phyloP scores from a whole-genome alignment of 2,888 invertebrate species.

The Lasioglossum figueresi region DNA sequence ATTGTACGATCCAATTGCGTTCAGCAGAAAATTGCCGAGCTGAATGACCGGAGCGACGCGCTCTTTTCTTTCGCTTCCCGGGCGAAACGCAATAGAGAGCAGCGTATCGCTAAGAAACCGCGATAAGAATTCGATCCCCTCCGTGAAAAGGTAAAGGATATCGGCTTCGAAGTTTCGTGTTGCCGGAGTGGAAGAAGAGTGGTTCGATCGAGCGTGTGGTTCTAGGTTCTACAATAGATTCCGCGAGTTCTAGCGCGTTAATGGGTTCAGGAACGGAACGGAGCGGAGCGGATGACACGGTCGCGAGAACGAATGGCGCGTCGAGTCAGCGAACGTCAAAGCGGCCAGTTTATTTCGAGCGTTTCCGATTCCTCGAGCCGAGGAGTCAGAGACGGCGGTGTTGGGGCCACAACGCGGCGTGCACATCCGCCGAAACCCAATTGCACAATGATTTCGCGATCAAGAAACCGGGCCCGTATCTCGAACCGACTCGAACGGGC shows the following conservation, averaged over 20 bases:
- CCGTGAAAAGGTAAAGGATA: background rate
- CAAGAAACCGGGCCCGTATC: background rate
- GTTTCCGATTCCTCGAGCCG: slow-evolving; percentile 63
- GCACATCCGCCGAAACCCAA: slow-evolving; percentile 53
- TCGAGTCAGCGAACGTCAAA: slow-evolving; percentile 53
- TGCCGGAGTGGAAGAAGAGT: background rate
- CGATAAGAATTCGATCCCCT: background rate
- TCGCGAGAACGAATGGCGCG: slow-evolving; percentile 32
- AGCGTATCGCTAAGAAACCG: background rate
- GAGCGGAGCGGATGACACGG: slow-evolving; percentile 12
- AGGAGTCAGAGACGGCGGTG: slow-evolving; percentile 17
- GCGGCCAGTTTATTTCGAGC: slow-evolving; percentile 67
- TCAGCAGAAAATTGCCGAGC: background rate
- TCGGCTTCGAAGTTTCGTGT: background rate
- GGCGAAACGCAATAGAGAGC: no score
- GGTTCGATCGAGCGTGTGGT: background rate
- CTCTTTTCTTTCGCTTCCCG: no score
- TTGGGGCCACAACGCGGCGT: slow-evolving; percentile 23
- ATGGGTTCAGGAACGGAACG: slow-evolving; percentile 17
- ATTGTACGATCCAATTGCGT: background rate
- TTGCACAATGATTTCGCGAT: slow-evolving; percentile 57
- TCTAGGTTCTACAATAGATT: background rate
- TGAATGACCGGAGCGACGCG: no score
- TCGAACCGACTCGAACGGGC: background rate
- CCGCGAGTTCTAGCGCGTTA: background rate